Conservation (phyloP, 2,113 vertebrate genomes). For the Callopanchax toddi region DNA sequence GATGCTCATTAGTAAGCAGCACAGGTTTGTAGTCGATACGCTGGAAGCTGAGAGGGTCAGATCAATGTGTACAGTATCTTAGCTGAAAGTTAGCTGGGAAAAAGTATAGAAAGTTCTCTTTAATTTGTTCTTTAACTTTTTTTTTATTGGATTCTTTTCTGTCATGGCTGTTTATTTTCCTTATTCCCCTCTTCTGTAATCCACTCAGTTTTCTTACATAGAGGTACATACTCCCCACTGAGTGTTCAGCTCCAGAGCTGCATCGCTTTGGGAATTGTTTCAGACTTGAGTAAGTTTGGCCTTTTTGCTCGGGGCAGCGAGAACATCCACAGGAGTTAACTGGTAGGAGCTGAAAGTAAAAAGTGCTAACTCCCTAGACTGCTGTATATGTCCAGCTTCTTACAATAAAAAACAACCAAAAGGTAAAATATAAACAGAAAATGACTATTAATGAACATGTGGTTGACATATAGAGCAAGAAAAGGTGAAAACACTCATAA, state of each 20-base stretch:
- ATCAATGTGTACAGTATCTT: conserved; percentile 42
- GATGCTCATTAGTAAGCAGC: conserved; percentile 53
- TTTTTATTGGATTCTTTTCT: conserved; percentile 1
- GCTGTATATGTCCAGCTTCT: background rate
- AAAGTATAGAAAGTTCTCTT: conserved; percentile 17
- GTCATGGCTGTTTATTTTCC: background rate
- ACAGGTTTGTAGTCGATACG: conserved; percentile 42
- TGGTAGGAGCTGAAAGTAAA: background rate
- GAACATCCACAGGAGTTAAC: conserved; percentile 5
- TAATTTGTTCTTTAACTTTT: background rate
- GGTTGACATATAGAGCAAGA: no score
- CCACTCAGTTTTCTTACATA: background rate
- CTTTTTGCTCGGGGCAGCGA: conserved; percentile 4
- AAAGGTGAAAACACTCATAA: no score
- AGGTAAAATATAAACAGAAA: background rate
- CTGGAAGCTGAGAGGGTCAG: conserved; percentile 38
- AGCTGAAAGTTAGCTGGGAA: conserved; percentile 40
- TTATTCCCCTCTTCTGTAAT: no score
- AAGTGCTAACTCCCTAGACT: background rate
- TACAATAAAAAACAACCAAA: background rate
- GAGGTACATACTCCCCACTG: background rate
- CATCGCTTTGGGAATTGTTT: conserved; percentile 47
- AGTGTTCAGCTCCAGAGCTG: background rate
- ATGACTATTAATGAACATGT: background rate
- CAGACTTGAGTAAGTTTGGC: conserved; percentile 36